Percentiles rank a stretch among this genome's conserved stretches.
These are phyloP conservation scores for Magallana gigas DNA, from an alignment of 1,140 invertebrate genomes.

Conservation along the genomic window DNA sequence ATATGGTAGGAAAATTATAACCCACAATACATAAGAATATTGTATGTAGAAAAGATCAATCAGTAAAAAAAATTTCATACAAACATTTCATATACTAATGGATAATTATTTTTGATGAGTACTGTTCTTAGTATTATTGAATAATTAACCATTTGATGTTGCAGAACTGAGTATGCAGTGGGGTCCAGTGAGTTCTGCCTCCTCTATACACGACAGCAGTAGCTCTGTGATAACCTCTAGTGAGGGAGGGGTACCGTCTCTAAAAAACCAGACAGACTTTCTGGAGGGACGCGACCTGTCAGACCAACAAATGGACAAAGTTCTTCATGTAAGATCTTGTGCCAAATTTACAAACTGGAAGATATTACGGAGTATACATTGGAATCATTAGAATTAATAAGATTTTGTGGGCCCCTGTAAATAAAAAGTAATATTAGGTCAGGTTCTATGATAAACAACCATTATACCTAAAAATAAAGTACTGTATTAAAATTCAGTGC, in stretches of 20 bases:
- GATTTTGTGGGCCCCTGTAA: no score
- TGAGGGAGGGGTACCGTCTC: slow-evolving; percentile 39
- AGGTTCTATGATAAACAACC: no score
- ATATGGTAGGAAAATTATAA: not conserved
- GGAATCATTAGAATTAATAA: no score
- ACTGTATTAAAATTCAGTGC: not conserved
- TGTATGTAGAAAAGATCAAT: no score
- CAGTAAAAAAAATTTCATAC: no score
- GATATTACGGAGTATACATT: no score
- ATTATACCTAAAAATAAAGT: not conserved
- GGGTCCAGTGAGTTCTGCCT: slow-evolving; percentile 62
- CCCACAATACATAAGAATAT: no score
- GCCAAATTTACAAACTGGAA: no score
- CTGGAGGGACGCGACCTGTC: slow-evolving; percentile 45
- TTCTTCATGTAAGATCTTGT: slow-evolving; percentile 15
- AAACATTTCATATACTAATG: no score
- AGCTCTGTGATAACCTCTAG: slow-evolving; percentile 30
- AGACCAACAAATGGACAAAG: slow-evolving; percentile 43
- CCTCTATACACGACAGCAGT: slow-evolving; percentile 49
- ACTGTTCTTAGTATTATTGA: no score
- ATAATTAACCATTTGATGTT: not conserved
- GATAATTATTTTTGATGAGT: no score
- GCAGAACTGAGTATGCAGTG: slow-evolving; percentile 66
- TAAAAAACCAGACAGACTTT: slow-evolving; percentile 51
- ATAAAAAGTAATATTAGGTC: not conserved